Evolutionary conservation across 2,113 vertebrate genomes (phyloP).

Genomic region (Neofelis nebulosa): DNA sequence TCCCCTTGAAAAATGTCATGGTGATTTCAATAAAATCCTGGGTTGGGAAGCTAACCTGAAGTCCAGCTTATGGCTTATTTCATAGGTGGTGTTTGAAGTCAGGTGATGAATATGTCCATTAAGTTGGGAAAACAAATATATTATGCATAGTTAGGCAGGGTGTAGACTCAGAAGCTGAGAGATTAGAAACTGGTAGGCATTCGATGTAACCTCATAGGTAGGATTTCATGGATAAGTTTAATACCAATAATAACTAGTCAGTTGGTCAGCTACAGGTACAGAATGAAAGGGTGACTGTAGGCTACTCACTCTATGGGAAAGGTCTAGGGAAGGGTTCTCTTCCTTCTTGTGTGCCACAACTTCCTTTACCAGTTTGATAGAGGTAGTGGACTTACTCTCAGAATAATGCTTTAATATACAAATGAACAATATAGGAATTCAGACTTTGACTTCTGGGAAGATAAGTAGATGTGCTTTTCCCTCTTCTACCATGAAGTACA

Average conservation of each 20-base stretch:
- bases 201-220: neutral
- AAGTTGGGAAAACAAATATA: neutral
- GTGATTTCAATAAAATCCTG: neutral
- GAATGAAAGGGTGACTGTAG: neutral
- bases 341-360: too few relatives aligned
- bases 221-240: neutral
- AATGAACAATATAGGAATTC: neutral
- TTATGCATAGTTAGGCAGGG: neutral
- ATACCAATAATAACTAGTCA: neutral
- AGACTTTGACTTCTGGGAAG: neutral
- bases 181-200: neutral
- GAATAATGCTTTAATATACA: neutral
- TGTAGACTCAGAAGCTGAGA: neutral
- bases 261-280: neutral
- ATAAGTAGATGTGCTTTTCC: neutral
- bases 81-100: neutral
- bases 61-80: neutral
- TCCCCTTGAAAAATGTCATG: neutral
- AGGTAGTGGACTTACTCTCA: neutral
- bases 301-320: neutral
- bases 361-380: neutral
- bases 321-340: rapidly evolving
- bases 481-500: neutral
- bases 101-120: neutral
- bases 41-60: neutral